phyloP scores from a whole-genome alignment of 2,888 invertebrate species.

The Cryptocephalus primarius region DNA sequence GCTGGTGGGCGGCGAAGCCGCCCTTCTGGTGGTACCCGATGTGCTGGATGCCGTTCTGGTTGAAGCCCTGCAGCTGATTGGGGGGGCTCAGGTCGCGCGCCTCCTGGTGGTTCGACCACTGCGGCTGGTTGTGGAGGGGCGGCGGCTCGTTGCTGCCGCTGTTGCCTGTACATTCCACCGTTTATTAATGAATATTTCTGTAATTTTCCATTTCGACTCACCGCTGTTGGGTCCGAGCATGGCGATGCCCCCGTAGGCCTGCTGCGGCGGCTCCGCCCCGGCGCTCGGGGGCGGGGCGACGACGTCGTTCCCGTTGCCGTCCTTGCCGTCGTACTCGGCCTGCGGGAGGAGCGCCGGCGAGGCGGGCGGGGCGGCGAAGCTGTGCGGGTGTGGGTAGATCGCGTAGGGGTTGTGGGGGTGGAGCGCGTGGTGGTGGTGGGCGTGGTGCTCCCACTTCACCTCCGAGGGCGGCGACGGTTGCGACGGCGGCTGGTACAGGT shows the following conservation, averaged over 20 bases:
- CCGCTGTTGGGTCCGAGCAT: conserved; percentile 41
- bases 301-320: conserved; percentile 24
- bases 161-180: too few species aligned
- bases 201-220: conserved; percentile 19
- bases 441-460: conserved; percentile 24
- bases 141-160: too few species aligned
- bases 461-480: conserved; percentile 30
- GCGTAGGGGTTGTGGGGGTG: conserved; percentile 24
- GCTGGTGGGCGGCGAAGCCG: too few species aligned
- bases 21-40: too few species aligned
- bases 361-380: conserved; percentile 11
- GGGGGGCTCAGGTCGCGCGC: too few species aligned
- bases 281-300: conserved; percentile 16
- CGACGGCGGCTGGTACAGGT: conserved; percentile 25
- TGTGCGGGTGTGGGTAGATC: not conserved
- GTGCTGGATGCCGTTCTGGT: too few species aligned
- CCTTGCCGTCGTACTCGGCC: conserved; percentile 16
- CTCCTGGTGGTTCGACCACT: too few species aligned
- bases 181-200: too few species aligned
- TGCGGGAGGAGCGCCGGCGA: conserved; percentile 3
- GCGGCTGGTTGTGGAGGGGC: too few species aligned
- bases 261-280: conserved; percentile 7
- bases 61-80: too few species aligned
- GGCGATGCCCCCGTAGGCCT: conserved; percentile 30
- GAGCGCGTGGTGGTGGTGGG: conserved; percentile 24